Evolutionary conservation across 2,113 vertebrate species (phyloP).

Genomic region (Nicator chloris): DNA sequence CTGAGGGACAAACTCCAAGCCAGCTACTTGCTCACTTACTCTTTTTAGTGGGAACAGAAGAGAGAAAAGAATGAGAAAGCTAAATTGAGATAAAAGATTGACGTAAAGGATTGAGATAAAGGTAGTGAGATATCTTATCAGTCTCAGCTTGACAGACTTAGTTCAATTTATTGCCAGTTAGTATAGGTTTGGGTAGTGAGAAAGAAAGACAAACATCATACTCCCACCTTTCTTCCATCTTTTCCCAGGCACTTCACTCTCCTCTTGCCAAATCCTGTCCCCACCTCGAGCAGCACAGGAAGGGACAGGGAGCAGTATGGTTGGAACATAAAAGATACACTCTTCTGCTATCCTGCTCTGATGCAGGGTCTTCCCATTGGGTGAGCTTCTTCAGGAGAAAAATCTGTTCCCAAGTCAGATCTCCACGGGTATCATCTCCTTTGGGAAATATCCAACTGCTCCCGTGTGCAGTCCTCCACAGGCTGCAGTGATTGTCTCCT

Average conservation of each 20-base stretch:
- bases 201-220: neutral
- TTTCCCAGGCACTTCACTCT: neutral
- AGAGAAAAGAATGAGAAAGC: neutral
- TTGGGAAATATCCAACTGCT: neutral
- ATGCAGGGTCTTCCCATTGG: fast-evolving
- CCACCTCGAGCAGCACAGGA: fast-evolving
- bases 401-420: neutral
- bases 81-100: neutral
- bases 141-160: neutral
- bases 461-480: neutral
- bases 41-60: neutral
- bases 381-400: neutral
- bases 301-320: neutral
- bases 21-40: neutral
- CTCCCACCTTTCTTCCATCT: neutral
- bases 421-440: fast-evolving
- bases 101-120: neutral
- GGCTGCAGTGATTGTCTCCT: neutral
- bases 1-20: neutral
- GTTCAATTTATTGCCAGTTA: neutral
- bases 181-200: neutral
- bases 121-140: neutral
- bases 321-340: neutral
- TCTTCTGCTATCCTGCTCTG: neutral
- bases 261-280: neutral